A percentile compares a stretch with the other conserved stretches of the same genome.
Conservation (phyloP, 1,140 invertebrate species). For the Octopus bimaculoides region DNA sequence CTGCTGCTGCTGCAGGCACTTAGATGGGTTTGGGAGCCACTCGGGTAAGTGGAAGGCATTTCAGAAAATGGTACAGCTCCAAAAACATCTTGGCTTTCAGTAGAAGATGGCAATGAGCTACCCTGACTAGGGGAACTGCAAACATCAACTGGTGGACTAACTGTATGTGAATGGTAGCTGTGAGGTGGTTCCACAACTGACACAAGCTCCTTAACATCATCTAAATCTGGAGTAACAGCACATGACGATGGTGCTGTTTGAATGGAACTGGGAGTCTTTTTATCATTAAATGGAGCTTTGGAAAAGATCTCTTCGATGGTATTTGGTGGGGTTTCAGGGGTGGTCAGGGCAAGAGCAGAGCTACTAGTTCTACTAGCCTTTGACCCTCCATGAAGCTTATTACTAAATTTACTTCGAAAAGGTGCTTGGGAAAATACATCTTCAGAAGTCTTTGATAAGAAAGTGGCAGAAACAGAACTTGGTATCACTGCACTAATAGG, state of each 20-base stretch:
- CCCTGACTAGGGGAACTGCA: constrained; percentile 7
- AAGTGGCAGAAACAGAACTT: constrained; percentile 17
- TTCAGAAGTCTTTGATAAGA: constrained; percentile 10
- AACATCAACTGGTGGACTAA: constrained; percentile 14
- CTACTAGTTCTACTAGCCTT: neutral
- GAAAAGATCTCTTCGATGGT: constrained; percentile 68
- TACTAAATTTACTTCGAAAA: constrained; percentile 28
- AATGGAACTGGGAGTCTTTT: constrained; percentile 26
- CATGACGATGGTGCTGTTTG: constrained; percentile 52
- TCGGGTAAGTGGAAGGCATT: constrained; percentile 10
- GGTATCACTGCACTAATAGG: constrained; percentile 26
- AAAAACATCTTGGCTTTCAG: constrained; percentile 61
- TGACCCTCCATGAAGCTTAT: constrained; percentile 15
- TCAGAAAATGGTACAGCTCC: constrained; percentile 64
- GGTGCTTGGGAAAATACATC: constrained; percentile 44
- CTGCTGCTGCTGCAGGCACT: neutral
- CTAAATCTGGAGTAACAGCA: constrained; percentile 28
- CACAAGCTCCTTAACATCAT: constrained; percentile 25
- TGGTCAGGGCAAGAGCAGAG: constrained; percentile 18
- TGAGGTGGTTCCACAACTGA: constrained; percentile 21
- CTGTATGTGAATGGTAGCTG: constrained; percentile 11
- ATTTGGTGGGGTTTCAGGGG: constrained; percentile 12
- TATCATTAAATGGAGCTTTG: constrained; percentile 68
- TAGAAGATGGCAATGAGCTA: constrained; percentile 12
- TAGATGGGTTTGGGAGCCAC: neutral